Evolutionary conservation across 2,888 invertebrate species (phyloP).

Genomic region (Tuberolachnus salignus): DNA sequence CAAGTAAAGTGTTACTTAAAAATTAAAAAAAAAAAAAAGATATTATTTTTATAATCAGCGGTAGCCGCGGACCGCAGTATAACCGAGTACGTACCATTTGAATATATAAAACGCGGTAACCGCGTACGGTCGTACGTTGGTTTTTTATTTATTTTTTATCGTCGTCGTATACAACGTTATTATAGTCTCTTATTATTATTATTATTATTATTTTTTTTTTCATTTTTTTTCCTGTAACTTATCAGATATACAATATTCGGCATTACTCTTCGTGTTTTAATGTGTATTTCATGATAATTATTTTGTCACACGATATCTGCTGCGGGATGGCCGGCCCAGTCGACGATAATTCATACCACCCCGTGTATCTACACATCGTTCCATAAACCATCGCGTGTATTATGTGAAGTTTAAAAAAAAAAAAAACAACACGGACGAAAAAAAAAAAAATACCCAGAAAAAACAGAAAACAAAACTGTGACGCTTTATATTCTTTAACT

Average conservation of each 20-base stretch:
- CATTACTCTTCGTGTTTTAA: constrained; percentile 35
- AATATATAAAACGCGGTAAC: neutral
- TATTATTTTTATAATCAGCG: constrained; percentile 8
- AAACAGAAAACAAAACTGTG: constrained; percentile 18
- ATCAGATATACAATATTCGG: constrained; percentile 43
- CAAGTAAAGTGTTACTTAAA: constrained; percentile 9
- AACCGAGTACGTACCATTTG: neutral
- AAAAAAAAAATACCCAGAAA: neutral
- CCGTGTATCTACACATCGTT: constrained; percentile 20
- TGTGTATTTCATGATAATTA: constrained; percentile 50
- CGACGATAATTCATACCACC: constrained; percentile 39
- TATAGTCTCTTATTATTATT: neutral
- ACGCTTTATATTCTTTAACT: constrained; percentile 43
- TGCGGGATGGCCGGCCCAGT: constrained; percentile 3
- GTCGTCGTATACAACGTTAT: neutral
- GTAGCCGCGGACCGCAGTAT: constrained; percentile 20
- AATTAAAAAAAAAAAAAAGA: neutral
- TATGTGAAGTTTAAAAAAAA: constrained; percentile 8
- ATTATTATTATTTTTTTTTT: too few relatives aligned
- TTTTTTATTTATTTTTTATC: constrained; percentile 19
- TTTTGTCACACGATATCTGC: constrained; percentile 52
- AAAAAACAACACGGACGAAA: too few relatives aligned
- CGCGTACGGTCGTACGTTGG: neutral
- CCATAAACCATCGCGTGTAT: constrained; percentile 18
- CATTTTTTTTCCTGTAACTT: neutral